These are phyloP conservation scores for Amphibalanus amphitrite DNA, from an alignment of 1,140 invertebrate species.

Conservation along the genomic window DNA sequence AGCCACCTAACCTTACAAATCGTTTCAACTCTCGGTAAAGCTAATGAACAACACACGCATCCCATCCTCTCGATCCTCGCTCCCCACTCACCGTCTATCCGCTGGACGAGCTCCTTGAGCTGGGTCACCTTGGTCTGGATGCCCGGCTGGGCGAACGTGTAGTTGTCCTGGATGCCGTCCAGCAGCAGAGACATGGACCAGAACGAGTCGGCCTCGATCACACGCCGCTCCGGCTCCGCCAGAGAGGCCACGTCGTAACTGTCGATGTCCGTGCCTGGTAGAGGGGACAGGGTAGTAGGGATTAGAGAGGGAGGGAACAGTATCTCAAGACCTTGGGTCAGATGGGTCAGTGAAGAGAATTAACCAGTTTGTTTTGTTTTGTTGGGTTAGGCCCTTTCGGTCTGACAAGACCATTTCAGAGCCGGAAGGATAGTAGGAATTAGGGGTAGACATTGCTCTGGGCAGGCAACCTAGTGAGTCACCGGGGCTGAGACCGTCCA, in stretches of 20 bases:
- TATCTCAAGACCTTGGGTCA: no score
- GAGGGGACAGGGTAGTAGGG: conserved; percentile 4
- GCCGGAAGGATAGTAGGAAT: no score
- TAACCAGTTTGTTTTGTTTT: no score
- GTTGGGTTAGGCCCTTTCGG: no score
- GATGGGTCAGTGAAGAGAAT: no score
- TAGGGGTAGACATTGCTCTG: no score
- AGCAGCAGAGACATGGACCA: conserved; percentile 98
- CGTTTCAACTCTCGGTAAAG: not conserved
- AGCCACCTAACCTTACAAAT: conserved; percentile 6
- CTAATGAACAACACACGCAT: not conserved
- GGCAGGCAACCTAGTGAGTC: no score
- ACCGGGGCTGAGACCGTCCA: no score
- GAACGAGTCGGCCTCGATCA: conserved; percentile 96
- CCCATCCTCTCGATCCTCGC: not conserved
- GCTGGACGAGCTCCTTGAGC: conserved; percentile 84
- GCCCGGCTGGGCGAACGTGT: conserved; percentile 98
- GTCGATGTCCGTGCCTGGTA: conserved; percentile 58
- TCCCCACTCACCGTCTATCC: conserved; percentile 66
- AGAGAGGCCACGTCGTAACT: conserved; percentile 68
- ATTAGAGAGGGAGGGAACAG: no score
- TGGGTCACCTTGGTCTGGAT: conserved; percentile 84
- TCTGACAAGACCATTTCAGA: no score
- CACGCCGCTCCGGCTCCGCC: conserved; percentile 51
- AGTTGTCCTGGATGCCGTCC: conserved; percentile 98